Evolutionary conservation across 2,888 invertebrate species (phyloP).

Genomic region (Allolobophora icterica): DNA sequence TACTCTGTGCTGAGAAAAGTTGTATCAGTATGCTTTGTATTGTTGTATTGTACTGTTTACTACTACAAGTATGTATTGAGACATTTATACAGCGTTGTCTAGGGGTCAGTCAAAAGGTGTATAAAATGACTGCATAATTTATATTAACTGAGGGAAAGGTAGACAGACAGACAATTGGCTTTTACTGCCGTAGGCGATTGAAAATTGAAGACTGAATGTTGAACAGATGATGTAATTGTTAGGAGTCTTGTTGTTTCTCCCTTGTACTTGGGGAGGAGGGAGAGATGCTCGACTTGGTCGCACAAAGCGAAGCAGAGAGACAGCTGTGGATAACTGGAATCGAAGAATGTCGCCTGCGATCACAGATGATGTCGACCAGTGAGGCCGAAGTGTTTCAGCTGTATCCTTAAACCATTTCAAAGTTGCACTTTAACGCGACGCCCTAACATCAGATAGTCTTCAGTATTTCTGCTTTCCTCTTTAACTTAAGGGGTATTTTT

Average conservation of each 20-base stretch:
- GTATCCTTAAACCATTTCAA: not conserved
- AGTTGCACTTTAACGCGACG: too few relatives aligned
- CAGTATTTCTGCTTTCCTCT: too few relatives aligned
- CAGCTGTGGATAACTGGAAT: slow-evolving; percentile 13
- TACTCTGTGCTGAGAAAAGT: too few relatives aligned
- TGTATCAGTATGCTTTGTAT: too few relatives aligned
- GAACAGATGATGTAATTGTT: not conserved
- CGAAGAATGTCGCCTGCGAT: not conserved
- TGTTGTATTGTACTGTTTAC: too few relatives aligned
- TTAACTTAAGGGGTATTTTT: too few relatives aligned
- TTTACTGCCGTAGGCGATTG: too few relatives aligned
- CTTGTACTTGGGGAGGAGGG: slow-evolving; percentile 20
- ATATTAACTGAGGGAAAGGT: not conserved
- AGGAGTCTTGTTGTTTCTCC: not conserved
- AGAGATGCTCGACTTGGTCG: slow-evolving; percentile 3
- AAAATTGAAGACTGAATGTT: not conserved
- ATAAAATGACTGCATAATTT: too few relatives aligned
- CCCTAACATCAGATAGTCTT: not conserved
- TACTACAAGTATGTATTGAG: too few relatives aligned
- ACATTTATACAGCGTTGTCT: too few relatives aligned
- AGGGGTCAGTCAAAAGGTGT: too few relatives aligned
- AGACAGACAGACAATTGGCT: not conserved
- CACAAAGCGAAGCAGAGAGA: not conserved
- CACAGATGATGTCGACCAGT: not conserved
- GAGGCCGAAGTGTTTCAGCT: not conserved